A percentile compares a stretch with the other conserved stretches of the same genome.
Conservation (phyloP, 2,888 invertebrate genomes). For the Hirtodrosophila alboralis region DNA sequence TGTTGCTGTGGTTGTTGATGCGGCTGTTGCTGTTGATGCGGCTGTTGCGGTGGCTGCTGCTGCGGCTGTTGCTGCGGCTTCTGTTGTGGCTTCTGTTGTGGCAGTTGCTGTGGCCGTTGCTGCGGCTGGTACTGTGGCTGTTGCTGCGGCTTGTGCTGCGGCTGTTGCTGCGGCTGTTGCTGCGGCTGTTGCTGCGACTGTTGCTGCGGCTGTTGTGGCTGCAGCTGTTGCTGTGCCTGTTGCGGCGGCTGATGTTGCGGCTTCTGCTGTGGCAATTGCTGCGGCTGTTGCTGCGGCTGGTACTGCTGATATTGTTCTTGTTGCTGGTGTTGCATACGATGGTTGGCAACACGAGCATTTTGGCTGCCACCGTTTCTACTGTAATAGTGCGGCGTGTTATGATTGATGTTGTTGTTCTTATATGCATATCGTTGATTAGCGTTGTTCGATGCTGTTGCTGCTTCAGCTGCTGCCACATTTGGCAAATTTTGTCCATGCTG, state of each 20-base stretch:
- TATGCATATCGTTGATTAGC: too few relatives aligned
- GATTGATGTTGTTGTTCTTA: neutral
- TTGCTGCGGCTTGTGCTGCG: slow-evolving; percentile 8
- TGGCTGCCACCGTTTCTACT: neutral
- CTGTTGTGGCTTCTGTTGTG: slow-evolving; percentile 5
- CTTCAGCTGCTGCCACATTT: slow-evolving; percentile 1
- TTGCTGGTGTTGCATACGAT: neutral
- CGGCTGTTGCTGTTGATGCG: neutral
- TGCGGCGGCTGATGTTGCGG: too few relatives aligned
- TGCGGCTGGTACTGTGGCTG: neutral
- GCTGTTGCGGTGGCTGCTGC: slow-evolving; percentile 4
- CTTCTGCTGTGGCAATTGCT: too few relatives aligned
- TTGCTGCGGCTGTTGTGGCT: slow-evolving; percentile 1
- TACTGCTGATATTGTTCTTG: slow-evolving; percentile 9
- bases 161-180: slow-evolving; percentile 4
- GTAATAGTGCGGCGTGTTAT: neutral
- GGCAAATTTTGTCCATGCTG: neutral
- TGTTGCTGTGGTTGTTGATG: too few relatives aligned
- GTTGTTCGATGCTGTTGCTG: neutral
- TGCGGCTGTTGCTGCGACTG: slow-evolving; percentile 8
- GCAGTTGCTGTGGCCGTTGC: neutral
- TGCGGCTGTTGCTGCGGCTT: slow-evolving; percentile 11
- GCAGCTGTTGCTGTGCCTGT: too few relatives aligned
- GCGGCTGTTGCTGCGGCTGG: too few relatives aligned
- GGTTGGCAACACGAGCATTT: neutral